Conservation (phyloP, 2,797 vertebrate species). For the Falco berigora region DNA sequence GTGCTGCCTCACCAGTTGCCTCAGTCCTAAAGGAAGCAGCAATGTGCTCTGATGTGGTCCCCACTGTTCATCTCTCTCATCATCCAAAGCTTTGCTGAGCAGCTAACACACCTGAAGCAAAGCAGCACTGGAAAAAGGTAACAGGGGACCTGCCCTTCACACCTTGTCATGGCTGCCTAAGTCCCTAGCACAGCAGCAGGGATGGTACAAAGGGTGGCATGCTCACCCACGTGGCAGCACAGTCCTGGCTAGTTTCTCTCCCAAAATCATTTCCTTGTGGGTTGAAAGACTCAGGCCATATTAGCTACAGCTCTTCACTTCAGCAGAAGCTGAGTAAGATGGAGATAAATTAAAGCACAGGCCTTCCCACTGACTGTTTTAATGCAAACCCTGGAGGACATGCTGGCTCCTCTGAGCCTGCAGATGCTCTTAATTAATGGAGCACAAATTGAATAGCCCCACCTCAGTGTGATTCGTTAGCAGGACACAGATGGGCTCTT, state of each 20-base stretch:
- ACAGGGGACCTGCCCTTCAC: background rate
- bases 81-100: background rate
- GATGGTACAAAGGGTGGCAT: background rate
- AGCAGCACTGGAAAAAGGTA: background rate
- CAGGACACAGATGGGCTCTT: constrained; percentile 36
- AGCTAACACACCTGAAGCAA: background rate
- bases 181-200: background rate
- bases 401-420: constrained; percentile 11
- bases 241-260: background rate
- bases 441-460: constrained; percentile 51
- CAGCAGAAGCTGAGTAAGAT: background rate
- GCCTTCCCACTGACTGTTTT: constrained; percentile 34
- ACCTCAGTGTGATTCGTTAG: constrained; percentile 37
- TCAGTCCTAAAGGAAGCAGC: background rate
- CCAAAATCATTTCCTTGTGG: background rate
- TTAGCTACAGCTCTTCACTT: background rate
- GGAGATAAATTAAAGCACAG: background rate
- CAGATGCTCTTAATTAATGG: constrained; percentile 55
- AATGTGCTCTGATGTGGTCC: rapidly evolving
- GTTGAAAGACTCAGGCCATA: background rate
- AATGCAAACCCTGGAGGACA: constrained; percentile 23
- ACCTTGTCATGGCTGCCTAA: background rate
- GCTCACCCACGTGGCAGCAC: background rate
- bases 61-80: background rate
- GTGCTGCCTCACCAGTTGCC: background rate